Evolutionary conservation across 2,797 vertebrate species (phyloP).

Genomic region (Glyptemys insculpta): DNA sequence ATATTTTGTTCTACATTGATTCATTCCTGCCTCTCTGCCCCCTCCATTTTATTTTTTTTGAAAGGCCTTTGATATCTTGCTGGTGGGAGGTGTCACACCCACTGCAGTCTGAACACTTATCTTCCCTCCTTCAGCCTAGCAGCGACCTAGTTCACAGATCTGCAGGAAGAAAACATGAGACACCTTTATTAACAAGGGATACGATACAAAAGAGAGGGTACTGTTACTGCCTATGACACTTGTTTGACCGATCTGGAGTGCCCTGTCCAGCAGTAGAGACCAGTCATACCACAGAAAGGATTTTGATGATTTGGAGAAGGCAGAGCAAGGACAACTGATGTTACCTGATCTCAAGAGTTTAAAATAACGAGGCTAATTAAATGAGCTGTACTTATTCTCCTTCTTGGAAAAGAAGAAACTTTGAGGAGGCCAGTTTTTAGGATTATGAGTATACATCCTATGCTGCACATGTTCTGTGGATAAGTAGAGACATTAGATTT

Average conservation of each 20-base stretch:
- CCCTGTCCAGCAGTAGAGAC: neutral
- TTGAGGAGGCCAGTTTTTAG: neutral
- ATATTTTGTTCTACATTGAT: neutral
- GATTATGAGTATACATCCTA: neutral
- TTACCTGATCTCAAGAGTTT: neutral
- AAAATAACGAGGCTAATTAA: neutral
- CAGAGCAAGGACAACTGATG: neutral
- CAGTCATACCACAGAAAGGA: rapidly evolving
- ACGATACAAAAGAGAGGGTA: neutral
- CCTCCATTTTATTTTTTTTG: neutral
- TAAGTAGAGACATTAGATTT: neutral
- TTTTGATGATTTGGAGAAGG: neutral
- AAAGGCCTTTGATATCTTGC: neutral
- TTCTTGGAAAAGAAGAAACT: neutral
- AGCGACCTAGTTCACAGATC: neutral
- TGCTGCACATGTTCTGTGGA: neutral
- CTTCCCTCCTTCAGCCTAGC: neutral
- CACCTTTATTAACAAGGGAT: neutral
- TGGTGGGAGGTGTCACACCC: neutral
- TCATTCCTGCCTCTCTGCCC: neutral
- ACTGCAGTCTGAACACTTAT: neutral
- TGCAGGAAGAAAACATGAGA: neutral
- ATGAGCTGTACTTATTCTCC: neutral
- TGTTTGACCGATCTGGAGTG: neutral
- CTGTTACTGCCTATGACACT: neutral